Percentiles rank a stretch among this genome's conserved stretches.
phyloP scores from a whole-genome alignment of 2,888 invertebrate species.

The Cantharis flavilabris region DNA sequence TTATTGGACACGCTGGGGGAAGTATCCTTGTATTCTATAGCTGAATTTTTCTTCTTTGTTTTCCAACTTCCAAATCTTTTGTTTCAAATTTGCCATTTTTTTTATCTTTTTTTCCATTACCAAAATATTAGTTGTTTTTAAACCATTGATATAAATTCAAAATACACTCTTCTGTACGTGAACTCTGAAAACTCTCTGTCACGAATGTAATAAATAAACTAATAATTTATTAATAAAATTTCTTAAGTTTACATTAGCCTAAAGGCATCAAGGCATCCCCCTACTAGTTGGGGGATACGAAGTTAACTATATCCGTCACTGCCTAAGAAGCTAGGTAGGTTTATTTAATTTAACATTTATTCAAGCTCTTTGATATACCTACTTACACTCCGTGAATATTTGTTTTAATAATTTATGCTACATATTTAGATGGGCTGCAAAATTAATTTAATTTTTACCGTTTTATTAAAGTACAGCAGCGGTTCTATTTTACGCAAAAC shows the following conservation, averaged over 20 bases:
- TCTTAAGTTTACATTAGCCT: neutral
- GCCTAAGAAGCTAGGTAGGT: neutral
- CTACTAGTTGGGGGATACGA: neutral
- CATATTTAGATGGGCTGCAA: neutral
- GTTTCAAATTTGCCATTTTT: no score
- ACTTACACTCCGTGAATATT: neutral
- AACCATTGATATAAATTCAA: neutral
- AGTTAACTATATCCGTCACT: neutral
- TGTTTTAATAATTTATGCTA: neutral
- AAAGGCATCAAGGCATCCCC: neutral
- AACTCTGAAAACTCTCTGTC: neutral
- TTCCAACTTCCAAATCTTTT: no score
- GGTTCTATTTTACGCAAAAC: neutral
- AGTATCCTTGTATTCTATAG: no score
- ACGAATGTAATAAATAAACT: neutral
- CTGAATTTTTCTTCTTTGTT: no score
- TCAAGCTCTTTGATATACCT: neutral
- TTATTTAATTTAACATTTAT: neutral
- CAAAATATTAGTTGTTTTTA: neutral
- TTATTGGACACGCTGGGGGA: no score
- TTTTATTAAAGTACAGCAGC: neutral
- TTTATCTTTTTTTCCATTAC: no score
- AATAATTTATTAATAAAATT: neutral
- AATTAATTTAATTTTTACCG: neutral
- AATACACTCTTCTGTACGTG: no score